These are phyloP conservation scores for Rhineura floridana DNA, from an alignment of 2,113 vertebrate species.

Conservation along the genomic window DNA sequence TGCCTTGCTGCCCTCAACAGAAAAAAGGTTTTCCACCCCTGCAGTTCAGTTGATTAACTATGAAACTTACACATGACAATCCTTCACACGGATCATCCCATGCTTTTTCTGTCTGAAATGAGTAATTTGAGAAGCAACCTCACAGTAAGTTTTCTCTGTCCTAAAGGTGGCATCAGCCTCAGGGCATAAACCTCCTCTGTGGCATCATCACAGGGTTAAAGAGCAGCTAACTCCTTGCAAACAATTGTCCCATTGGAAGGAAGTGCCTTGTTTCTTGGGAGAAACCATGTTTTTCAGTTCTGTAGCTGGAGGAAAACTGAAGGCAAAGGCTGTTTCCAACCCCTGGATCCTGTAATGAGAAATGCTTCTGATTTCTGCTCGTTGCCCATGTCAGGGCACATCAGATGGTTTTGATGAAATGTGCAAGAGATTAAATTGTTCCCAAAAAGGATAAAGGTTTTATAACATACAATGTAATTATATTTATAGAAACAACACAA, in stretches of 20 bases:
- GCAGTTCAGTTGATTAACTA: too few species aligned
- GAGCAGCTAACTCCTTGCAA: neutral
- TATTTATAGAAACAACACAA: slow-evolving; percentile 68
- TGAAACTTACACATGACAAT: neutral
- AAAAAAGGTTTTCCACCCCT: too few species aligned
- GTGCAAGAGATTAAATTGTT: slow-evolving; percentile 44
- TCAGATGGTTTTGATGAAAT: slow-evolving; percentile 67
- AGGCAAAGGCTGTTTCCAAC: neutral
- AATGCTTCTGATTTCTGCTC: slow-evolving; percentile 54
- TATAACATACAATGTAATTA: slow-evolving; percentile 57
- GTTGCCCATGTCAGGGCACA: slow-evolving; percentile 24
- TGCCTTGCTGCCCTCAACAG: too few species aligned
- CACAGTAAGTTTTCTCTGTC: neutral
- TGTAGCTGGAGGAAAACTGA: neutral
- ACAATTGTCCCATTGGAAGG: neutral
- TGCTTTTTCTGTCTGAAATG: neutral
- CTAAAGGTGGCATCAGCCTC: neutral
- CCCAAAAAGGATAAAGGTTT: slow-evolving; percentile 63
- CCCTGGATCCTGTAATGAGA: slow-evolving; percentile 13
- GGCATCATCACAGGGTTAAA: neutral
- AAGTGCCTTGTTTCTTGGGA: neutral
- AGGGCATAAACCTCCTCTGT: neutral
- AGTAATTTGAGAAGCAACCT: neutral
- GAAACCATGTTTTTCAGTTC: neutral
- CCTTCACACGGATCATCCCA: neutral